Percentiles rank a stretch among this genome's conserved stretches.
These are phyloP conservation scores for Ormyrus thymus DNA, from an alignment of 2,888 invertebrate genomes.

Conservation along the genomic window DNA sequence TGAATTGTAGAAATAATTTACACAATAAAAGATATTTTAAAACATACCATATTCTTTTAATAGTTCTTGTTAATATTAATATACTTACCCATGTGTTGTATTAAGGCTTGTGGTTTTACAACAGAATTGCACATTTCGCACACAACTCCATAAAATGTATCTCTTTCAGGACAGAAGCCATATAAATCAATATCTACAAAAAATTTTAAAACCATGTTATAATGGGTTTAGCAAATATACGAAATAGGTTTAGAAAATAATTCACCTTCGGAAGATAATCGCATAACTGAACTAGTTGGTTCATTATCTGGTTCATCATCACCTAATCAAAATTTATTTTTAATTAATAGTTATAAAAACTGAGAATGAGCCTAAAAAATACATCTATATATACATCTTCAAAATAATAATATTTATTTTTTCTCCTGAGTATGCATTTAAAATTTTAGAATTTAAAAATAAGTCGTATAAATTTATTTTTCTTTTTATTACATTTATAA, in stretches of 20 bases:
- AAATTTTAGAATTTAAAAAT: too few relatives aligned
- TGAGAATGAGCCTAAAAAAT: too few relatives aligned
- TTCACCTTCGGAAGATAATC: slow-evolving; percentile 72
- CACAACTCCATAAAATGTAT: slow-evolving; percentile 85
- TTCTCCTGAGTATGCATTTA: too few relatives aligned
- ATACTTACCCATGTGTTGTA: slow-evolving; percentile 80
- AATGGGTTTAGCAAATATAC: neutral
- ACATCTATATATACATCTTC: too few relatives aligned
- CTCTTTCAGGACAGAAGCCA: slow-evolving; percentile 86
- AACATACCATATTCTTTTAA: too few relatives aligned
- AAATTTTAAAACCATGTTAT: slow-evolving; percentile 16
- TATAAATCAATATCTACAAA: slow-evolving; percentile 83
- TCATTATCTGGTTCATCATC: slow-evolving; percentile 72
- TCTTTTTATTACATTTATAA: too few relatives aligned
- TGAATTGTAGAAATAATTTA: too few relatives aligned
- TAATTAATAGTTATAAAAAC: neutral
- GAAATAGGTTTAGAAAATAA: slow-evolving; percentile 14
- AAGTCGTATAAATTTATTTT: too few relatives aligned
- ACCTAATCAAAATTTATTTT: slow-evolving; percentile 62
- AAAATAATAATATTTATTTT: too few relatives aligned
- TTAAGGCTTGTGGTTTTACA: slow-evolving; percentile 87
- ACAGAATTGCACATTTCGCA: slow-evolving; percentile 87
- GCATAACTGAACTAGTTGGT: slow-evolving; percentile 70
- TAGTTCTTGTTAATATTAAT: too few relatives aligned
- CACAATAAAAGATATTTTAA: too few relatives aligned